These are phyloP conservation scores for Salmo trutta DNA, from an alignment of 2,797 vertebrate genomes.

Conservation along the genomic window DNA sequence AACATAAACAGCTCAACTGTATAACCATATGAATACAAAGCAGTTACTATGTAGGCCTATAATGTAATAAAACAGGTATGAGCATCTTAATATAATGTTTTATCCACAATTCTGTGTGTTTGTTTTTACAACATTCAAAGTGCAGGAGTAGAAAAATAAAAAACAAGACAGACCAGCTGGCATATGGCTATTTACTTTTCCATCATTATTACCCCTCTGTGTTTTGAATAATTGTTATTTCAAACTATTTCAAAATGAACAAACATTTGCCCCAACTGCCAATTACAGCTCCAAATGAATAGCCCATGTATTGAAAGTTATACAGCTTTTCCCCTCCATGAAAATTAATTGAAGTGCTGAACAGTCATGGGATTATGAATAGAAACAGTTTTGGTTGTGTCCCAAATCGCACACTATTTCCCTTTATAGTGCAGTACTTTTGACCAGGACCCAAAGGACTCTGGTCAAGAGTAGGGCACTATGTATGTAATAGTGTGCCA, in stretches of 20 bases:
- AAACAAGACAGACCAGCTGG: conserved; percentile 8
- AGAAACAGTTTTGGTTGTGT: not conserved
- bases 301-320: not conserved
- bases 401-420: too few species aligned
- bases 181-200: not conserved
- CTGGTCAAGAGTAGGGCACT: too few species aligned
- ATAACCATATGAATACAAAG: conserved; percentile 37
- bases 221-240: conserved; percentile 24
- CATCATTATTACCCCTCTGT: conserved; percentile 14
- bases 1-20: too few species aligned
- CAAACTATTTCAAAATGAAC: not conserved
- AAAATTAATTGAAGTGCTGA: conserved; percentile 10
- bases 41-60: conserved; percentile 25
- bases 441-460: too few species aligned
- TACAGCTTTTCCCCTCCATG: conserved; percentile 15
- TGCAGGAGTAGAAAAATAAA: conserved; percentile 11
- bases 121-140: conserved; percentile 19
- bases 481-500: too few species aligned
- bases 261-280: conserved; percentile 31
- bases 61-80: too few species aligned
- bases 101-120: conserved; percentile 13
- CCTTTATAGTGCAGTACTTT: too few species aligned
- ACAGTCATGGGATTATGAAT: not conserved
- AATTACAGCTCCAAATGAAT: conserved; percentile 19
- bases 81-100: too few species aligned